Conservation (phyloP, 2,797 vertebrate genomes). For the Pitangus sulphuratus region DNA sequence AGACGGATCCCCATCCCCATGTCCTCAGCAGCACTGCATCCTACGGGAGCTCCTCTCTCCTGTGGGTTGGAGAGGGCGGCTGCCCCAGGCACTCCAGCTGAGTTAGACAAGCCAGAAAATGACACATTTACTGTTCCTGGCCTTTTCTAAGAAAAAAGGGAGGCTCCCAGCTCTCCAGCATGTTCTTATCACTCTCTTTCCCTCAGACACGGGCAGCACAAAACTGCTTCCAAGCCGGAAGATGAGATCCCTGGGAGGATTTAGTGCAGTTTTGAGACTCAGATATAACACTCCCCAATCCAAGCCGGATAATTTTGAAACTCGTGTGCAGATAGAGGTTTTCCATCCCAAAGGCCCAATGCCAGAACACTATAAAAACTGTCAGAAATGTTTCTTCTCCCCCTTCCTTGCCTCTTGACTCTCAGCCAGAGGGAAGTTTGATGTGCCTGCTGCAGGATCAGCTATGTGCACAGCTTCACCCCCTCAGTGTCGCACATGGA, state of each 20-base stretch:
- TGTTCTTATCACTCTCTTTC: not conserved
- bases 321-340: not conserved
- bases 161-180: not conserved
- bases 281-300: not conserved
- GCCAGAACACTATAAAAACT: not conserved
- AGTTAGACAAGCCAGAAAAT: not conserved
- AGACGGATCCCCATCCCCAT: fast-evolving
- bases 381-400: not conserved
- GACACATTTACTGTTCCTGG: not conserved
- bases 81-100: fast-evolving
- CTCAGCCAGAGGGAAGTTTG: not conserved
- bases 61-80: fast-evolving
- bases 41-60: fast-evolving
- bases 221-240: not conserved
- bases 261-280: not conserved
- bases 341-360: not conserved
- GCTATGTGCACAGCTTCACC: not conserved
- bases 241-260: not conserved
- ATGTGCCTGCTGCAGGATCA: fast-evolving
- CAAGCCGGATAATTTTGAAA: not conserved
- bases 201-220: not conserved
- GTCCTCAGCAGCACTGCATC: not conserved
- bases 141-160: not conserved
- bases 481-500: not conserved
- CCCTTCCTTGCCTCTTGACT: fast-evolving